Base-by-base conservation (phyloP, 2,797 vertebrate genomes). In the Lutjanus campechanus region DNA sequence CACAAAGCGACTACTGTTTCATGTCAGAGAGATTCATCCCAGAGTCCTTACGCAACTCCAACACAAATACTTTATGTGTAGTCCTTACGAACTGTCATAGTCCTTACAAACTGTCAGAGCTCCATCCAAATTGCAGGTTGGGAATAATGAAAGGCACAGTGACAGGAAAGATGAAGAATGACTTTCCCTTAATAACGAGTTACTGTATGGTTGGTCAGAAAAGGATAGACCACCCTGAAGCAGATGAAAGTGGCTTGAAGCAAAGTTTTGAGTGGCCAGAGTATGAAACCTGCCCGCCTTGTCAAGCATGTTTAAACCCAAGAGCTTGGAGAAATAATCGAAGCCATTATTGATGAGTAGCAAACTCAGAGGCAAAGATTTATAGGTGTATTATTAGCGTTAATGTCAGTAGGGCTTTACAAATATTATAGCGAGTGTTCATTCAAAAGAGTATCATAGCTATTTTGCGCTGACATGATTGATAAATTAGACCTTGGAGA, bases 1-100 rank as follows among this genome's bases (percentile, higher is more conserved):
- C 92, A 92, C 61, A 17, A 17, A 29, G 83, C 44, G 61, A 87
- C 91, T 89, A 86, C 90, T 89, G 88, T 87, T 94, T 92, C 90
- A 89, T 81, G 84, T 93, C 91, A 91, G 69, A 86, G 59, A 84
- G 83, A 93, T 87, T 93, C 86, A 89, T 91, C 79, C 76, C 53
- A 46, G 70, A 89, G 82, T 84, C 76, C 72, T 76, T 75, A 55
- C 54, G 55, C 10, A 55, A 82, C 72, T 89, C 91, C 90, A 93
- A 93, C 78, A 88, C 84, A 93, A 95, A 92, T 89, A 89, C 70
- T 78, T 84, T 72, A 66, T 76, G 85, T 64, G 75, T 77, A 84
- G 90, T 80, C 75, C 51, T 67, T 67, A 76, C 20, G 51, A 59
- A 36, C 47, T 51, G 47, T 50, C 47, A 36, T 16, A 43, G n/a